A percentile compares a stretch with the other conserved stretches of the same genome.
Evolutionary conservation across 2,797 vertebrate genomes (phyloP).

Genomic region (Phrynocephalus guinanensis): DNA sequence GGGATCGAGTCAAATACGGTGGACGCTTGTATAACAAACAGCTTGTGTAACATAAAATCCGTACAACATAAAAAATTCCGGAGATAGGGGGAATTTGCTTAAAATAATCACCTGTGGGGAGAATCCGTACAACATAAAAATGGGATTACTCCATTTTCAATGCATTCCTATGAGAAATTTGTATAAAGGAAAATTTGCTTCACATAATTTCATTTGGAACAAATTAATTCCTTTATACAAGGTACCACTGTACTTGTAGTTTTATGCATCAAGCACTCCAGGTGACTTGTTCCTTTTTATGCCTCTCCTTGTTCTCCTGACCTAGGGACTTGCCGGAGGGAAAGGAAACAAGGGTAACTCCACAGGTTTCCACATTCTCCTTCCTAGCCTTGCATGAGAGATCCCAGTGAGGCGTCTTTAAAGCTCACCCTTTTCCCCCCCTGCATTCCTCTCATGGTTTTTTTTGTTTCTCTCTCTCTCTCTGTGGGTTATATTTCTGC

Average conservation of each 20-base stretch:
- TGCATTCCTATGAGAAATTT: too few relatives aligned
- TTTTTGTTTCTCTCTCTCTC: background rate
- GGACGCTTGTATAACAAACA: too few relatives aligned
- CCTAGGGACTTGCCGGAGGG: slow-evolving; percentile 79
- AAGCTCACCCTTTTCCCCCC: background rate
- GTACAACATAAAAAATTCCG: too few relatives aligned
- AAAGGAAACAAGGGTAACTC: slow-evolving; percentile 85
- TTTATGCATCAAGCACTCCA: background rate
- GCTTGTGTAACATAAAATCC: too few relatives aligned
- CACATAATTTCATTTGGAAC: too few relatives aligned
- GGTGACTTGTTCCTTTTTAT: background rate
- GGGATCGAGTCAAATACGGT: background rate
- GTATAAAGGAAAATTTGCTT: too few relatives aligned
- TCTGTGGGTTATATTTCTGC: slow-evolving; percentile 46
- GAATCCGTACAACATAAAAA: too few relatives aligned
- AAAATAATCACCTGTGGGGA: too few relatives aligned
- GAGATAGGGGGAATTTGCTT: too few relatives aligned
- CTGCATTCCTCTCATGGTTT: background rate
- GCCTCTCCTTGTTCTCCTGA: slow-evolving; percentile 41
- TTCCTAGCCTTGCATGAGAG: slow-evolving; percentile 23
- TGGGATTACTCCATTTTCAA: too few relatives aligned
- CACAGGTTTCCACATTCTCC: slow-evolving; percentile 74
- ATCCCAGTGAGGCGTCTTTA: background rate
- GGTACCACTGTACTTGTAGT: too few relatives aligned
- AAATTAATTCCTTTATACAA: too few relatives aligned